These are phyloP conservation scores for Apocheima hispidaria DNA, from an alignment of 2,888 invertebrate species.

Conservation along the genomic window DNA sequence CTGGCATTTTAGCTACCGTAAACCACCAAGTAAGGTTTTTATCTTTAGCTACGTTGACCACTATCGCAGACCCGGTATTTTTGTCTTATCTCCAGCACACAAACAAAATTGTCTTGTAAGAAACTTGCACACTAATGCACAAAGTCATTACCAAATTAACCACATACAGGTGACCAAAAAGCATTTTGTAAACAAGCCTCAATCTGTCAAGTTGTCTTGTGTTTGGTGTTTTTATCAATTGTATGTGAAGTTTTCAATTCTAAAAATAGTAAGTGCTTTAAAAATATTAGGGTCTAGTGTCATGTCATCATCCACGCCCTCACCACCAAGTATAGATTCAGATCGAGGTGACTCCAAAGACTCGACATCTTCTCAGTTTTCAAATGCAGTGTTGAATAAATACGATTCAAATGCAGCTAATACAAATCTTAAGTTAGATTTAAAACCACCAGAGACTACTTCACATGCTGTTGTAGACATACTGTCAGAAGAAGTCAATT, in stretches of 20 bases:
- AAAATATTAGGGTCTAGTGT: conserved; percentile 17
- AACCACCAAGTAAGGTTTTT: conserved; percentile 61
- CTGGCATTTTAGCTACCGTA: conserved; percentile 80
- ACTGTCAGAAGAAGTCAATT: conserved; percentile 68
- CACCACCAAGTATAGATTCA: conserved; percentile 69
- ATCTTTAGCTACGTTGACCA: conserved; percentile 75
- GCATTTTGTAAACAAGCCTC: conserved; percentile 82
- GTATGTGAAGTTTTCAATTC: conserved; percentile 36
- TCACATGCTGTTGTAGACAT: conserved; percentile 79
- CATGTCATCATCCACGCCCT: conserved; percentile 69
- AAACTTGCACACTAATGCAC: conserved; percentile 73
- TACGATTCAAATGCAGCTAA: conserved; percentile 50
- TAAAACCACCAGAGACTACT: conserved; percentile 59
- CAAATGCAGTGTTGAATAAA: conserved; percentile 53
- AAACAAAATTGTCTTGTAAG: conserved; percentile 61
- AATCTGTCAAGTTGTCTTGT: conserved; percentile 71
- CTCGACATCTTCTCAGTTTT: conserved; percentile 64
- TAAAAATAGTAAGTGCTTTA: conserved; percentile 28
- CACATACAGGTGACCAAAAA: conserved; percentile 81
- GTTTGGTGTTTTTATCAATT: conserved; percentile 54
- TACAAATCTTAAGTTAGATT: conserved; percentile 48
- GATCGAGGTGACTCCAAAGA: conserved; percentile 68
- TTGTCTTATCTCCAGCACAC: conserved; percentile 78
- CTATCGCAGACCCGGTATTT: conserved; percentile 81
- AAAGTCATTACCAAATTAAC: conserved; percentile 84